Evolutionary conservation across 1,140 invertebrate species (phyloP).

Genomic region (Dolichoris vasculosae): DNA sequence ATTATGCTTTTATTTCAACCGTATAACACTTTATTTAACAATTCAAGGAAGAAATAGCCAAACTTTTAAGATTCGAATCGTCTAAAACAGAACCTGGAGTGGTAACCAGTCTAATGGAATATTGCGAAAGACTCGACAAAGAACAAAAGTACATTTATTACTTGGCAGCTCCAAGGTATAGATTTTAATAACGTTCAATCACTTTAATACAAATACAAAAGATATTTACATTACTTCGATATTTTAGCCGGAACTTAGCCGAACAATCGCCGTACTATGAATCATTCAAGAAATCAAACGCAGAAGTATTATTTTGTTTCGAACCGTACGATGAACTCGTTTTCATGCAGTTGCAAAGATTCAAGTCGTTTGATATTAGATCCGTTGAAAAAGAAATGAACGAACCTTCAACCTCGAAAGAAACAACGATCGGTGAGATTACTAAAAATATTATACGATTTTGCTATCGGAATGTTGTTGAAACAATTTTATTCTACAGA

Average conservation of each 20-base stretch:
- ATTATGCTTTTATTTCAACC: constrained; percentile 30
- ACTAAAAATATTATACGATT: constrained; percentile 16
- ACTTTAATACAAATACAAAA: too few relatives aligned
- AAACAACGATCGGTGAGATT: constrained; percentile 71
- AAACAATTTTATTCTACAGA: constrained; percentile 75
- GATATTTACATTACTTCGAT: too few relatives aligned
- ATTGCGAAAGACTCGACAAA: constrained; percentile 82
- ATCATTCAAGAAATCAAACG: constrained; percentile 88
- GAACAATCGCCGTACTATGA: constrained; percentile 96
- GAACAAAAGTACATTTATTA: constrained; percentile 94
- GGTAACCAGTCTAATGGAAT: constrained; percentile 89
- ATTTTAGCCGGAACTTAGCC: constrained; percentile 86
- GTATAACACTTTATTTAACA: constrained; percentile 59
- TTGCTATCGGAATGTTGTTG: constrained; percentile 59
- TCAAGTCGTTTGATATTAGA: constrained; percentile 84
- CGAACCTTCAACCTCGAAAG: constrained; percentile 79
- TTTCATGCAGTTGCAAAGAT: constrained; percentile 91
- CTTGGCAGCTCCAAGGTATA: constrained; percentile 91
- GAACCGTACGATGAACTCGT: constrained; percentile 97
- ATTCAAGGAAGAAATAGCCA: constrained; percentile 95
- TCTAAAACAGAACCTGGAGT: constrained; percentile 84
- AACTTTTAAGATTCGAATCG: constrained; percentile 94
- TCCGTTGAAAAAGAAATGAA: constrained; percentile 97
- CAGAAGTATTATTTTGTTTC: constrained; percentile 96
- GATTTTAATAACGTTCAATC: neutral